A percentile compares a stretch with the other conserved stretches of the same genome.
Conservation (phyloP, 2,888 invertebrate genomes). For the Sipha maydis region DNA sequence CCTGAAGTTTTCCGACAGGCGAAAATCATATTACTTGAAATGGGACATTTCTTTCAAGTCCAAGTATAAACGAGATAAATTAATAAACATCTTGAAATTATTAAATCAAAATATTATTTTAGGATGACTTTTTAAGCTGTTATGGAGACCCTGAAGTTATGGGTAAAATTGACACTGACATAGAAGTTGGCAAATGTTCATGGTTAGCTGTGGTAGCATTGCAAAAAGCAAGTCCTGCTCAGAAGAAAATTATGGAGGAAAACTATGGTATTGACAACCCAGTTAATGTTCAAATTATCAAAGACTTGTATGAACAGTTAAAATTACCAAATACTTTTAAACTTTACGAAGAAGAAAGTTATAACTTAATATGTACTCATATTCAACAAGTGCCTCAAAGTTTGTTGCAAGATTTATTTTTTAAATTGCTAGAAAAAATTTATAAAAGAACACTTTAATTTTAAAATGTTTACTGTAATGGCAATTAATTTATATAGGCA, state of each 20-base stretch:
- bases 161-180: constrained; percentile 92
- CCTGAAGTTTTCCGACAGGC: constrained; percentile 85
- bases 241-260: constrained; percentile 78
- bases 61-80: constrained; percentile 72
- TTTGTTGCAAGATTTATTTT: constrained; percentile 83
- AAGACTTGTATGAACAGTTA: constrained; percentile 80
- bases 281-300: constrained; percentile 76
- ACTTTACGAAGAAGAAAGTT: constrained; percentile 85
- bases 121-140: constrained; percentile 91
- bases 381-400: constrained; percentile 86
- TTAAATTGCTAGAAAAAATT: constrained; percentile 83
- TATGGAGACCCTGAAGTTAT: constrained; percentile 80
- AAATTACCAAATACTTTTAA: constrained; percentile 81
- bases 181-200: constrained; percentile 94
- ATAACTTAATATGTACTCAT: constrained; percentile 82
- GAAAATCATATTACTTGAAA: constrained; percentile 85
- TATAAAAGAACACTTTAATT: constrained; percentile 77
- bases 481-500: constrained; percentile 20
- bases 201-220: constrained; percentile 95
- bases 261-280: constrained; percentile 80
- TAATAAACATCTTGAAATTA: constrained; percentile 65
- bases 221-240: constrained; percentile 78
- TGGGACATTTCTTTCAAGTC: constrained; percentile 96
- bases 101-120: constrained; percentile 66
- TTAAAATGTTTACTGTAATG: not conserved